A percentile compares a stretch with the other conserved stretches of the same genome.
Conservation (phyloP, 2,888 invertebrate species). For the Platerodrilus igneus region DNA sequence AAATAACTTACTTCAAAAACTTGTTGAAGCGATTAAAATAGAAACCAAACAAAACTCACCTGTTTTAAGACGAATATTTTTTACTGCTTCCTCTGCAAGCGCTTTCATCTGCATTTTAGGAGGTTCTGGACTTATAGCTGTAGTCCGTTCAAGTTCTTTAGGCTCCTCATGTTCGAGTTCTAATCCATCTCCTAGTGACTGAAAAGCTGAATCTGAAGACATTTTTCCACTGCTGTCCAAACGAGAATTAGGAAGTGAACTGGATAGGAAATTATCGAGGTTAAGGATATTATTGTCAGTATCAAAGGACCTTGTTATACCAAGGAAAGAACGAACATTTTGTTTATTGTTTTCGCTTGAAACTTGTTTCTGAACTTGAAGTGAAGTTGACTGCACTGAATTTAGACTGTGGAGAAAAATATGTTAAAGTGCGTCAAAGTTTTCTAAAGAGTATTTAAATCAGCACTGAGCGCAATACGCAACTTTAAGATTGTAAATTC, state of each 20-base stretch:
- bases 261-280: slow-evolving; percentile 35
- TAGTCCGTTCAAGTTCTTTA: slow-evolving; percentile 28
- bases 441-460: background rate
- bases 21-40: no score
- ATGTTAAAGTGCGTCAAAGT: background rate
- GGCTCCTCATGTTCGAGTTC: slow-evolving; percentile 44
- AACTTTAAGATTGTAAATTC: slow-evolving; percentile 17
- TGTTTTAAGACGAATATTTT: slow-evolving; percentile 43
- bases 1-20: no score
- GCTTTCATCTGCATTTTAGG: slow-evolving; percentile 56
- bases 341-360: slow-evolving; percentile 23
- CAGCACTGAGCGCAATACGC: slow-evolving; percentile 15
- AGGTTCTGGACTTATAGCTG: slow-evolving; percentile 29
- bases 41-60: slow-evolving; percentile 49
- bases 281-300: slow-evolving; percentile 34
- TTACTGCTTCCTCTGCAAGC: slow-evolving; percentile 48
- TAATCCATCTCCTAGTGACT: slow-evolving; percentile 47
- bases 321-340: slow-evolving; percentile 35
- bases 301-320: slow-evolving; percentile 40
- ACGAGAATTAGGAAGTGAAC: slow-evolving; percentile 48
- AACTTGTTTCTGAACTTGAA: no score
- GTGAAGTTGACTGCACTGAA: slow-evolving; percentile 32
- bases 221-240: slow-evolving; percentile 51
- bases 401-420: slow-evolving; percentile 31
- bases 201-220: slow-evolving; percentile 55